phyloP scores from a whole-genome alignment of 2,888 invertebrate genomes.

The Aphidoletes aphidimyza region DNA sequence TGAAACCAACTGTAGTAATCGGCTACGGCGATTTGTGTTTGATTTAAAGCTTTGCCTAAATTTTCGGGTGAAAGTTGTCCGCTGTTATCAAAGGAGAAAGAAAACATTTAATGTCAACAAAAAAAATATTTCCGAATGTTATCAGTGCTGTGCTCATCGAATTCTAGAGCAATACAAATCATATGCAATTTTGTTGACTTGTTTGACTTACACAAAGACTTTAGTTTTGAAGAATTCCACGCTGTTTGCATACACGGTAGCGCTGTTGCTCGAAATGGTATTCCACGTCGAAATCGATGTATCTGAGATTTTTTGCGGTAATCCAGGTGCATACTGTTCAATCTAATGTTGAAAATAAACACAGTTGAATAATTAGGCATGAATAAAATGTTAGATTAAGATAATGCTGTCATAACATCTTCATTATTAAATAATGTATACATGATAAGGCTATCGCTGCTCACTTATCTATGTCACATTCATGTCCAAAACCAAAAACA shows the following conservation, averaged over 20 bases:
- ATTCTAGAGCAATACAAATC: slow-evolving; percentile 4
- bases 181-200: too few relatives aligned
- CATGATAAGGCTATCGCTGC: background rate
- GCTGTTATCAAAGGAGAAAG: slow-evolving; percentile 66
- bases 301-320: slow-evolving; percentile 72
- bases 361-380: slow-evolving; percentile 22
- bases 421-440: background rate
- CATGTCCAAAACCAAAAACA: too few relatives aligned
- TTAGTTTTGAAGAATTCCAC: slow-evolving; percentile 76
- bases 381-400: background rate
- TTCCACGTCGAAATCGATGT: slow-evolving; percentile 67
- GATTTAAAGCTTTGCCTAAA: slow-evolving; percentile 76
- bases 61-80: slow-evolving; percentile 82
- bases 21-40: slow-evolving; percentile 74
- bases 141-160: slow-evolving; percentile 14
- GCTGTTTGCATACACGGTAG: slow-evolving; percentile 69
- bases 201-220: slow-evolving; percentile 86
- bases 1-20: slow-evolving; percentile 81
- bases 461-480: too few relatives aligned
- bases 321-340: slow-evolving; percentile 79
- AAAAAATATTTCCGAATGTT: too few relatives aligned
- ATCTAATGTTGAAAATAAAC: slow-evolving; percentile 66
- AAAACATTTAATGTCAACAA: too few relatives aligned
- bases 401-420: background rate
- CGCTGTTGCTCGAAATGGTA: slow-evolving; percentile 67